Evolutionary conservation across 2,888 invertebrate species (phyloP).

Genomic region (Polyommatus icarus): DNA sequence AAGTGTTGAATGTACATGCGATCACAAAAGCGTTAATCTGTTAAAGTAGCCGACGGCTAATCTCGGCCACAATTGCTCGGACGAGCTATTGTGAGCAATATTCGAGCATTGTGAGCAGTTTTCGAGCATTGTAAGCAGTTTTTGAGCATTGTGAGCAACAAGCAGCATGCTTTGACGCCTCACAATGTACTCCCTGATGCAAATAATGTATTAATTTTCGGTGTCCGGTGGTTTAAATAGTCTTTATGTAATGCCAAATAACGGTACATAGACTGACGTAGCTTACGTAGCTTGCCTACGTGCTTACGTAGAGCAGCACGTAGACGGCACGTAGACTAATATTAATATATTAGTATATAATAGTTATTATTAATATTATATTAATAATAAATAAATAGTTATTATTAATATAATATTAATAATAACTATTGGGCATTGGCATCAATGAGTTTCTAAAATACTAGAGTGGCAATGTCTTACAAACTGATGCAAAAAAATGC

Average conservation of each 20-base stretch:
- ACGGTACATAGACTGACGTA: not conserved
- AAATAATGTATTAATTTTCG: constrained; percentile 54
- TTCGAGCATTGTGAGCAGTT: not conserved
- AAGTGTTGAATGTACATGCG: constrained; percentile 47
- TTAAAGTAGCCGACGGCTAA: constrained; percentile 77
- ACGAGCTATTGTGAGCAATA: not conserved
- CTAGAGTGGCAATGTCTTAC: no score
- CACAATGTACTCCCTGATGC: constrained; percentile 67
- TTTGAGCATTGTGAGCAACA: not conserved
- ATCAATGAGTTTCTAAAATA: no score
- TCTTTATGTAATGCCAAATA: not conserved
- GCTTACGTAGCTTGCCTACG: not conserved
- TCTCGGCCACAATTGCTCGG: constrained; percentile 60
- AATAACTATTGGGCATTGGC: no score
- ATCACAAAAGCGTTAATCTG: constrained; percentile 69
- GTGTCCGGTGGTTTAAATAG: constrained; percentile 39
- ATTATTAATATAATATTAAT: no score
- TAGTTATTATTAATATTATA: no score
- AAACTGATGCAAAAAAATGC: no score
- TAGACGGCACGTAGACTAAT: not conserved
- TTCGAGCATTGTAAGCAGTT: not conserved
- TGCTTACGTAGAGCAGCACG: not conserved
- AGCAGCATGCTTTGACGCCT: constrained; percentile 62
- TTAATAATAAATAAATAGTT: no score
- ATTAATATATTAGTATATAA: no score